Percentiles rank a stretch among this genome's conserved stretches.
phyloP scores from a whole-genome alignment of 2,888 invertebrate species.

The Gasteruption jaculator region DNA sequence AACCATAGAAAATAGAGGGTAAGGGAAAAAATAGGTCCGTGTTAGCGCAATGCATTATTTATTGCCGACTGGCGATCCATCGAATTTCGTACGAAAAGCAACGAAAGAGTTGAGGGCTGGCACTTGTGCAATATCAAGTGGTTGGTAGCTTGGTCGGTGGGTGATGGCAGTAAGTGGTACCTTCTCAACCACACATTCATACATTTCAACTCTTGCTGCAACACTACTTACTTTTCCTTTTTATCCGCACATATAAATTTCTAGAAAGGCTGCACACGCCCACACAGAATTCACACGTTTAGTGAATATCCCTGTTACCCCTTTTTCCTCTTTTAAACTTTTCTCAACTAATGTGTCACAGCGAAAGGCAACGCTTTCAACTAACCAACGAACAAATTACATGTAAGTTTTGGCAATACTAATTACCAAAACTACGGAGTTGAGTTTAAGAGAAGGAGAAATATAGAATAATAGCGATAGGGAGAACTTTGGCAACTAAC shows the following conservation, averaged over 20 bases:
- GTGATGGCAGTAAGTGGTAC: slow-evolving; percentile 33
- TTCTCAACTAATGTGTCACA: too few relatives aligned
- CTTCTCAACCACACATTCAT: slow-evolving; percentile 20
- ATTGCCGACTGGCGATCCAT: slow-evolving; percentile 41
- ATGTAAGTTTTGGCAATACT: slow-evolving; percentile 37
- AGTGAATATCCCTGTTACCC: too few relatives aligned
- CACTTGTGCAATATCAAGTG: slow-evolving; percentile 36
- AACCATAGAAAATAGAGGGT: too few relatives aligned
- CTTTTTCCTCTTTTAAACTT: too few relatives aligned
- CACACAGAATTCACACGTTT: too few relatives aligned
- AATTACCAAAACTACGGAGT: slow-evolving; percentile 36
- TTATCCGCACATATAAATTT: slow-evolving; percentile 8
- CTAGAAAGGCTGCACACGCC: too few relatives aligned
- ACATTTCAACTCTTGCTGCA: neutral
- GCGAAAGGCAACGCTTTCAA: too few relatives aligned
- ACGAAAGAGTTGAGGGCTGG: slow-evolving; percentile 41
- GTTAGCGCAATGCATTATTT: slow-evolving; percentile 49
- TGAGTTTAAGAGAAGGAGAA: slow-evolving; percentile 8
- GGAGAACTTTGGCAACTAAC: slow-evolving; percentile 24
- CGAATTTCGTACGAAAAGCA: slow-evolving; percentile 42
- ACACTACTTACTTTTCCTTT: slow-evolving; percentile 1
- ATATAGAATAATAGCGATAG: slow-evolving; percentile 13
- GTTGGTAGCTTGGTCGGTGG: too few relatives aligned
- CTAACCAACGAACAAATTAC: slow-evolving; percentile 35
- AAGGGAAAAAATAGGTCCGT: too few relatives aligned